Evolutionary conservation across 2,797 vertebrate species (phyloP).

Genomic region (Mareca penelope): DNA sequence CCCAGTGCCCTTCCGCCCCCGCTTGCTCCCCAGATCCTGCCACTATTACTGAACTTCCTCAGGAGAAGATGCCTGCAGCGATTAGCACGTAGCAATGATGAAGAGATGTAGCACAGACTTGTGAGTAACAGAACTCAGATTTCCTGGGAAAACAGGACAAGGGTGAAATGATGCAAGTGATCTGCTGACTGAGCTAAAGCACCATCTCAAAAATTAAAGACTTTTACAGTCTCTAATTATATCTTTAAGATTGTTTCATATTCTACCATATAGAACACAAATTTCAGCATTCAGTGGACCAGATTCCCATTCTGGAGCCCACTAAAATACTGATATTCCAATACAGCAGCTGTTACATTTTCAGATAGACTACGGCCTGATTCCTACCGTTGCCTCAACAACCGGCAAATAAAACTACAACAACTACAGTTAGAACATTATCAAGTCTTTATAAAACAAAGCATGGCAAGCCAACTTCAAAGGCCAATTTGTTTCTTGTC

Average conservation of each 20-base stretch:
- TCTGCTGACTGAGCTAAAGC: neutral
- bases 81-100: neutral
- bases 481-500: neutral
- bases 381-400: neutral
- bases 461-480: neutral
- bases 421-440: neutral
- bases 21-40: neutral
- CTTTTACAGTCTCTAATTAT: neutral
- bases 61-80: neutral
- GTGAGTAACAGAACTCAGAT: accelerated
- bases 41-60: neutral
- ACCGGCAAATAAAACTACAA: neutral
- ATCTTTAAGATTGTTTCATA: neutral
- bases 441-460: neutral
- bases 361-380: neutral
- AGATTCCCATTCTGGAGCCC: neutral
- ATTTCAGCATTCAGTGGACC: neutral
- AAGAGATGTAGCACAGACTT: neutral
- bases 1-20: neutral
- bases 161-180: neutral
- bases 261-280: neutral
- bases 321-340: neutral
- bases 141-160: neutral
- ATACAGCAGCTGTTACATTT: neutral
- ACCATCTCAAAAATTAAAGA: neutral